Evolutionary conservation across 2,888 invertebrate species (phyloP), one percentile per base, ranked within the genome.

Genomic region (Buathra laborator): DNA sequence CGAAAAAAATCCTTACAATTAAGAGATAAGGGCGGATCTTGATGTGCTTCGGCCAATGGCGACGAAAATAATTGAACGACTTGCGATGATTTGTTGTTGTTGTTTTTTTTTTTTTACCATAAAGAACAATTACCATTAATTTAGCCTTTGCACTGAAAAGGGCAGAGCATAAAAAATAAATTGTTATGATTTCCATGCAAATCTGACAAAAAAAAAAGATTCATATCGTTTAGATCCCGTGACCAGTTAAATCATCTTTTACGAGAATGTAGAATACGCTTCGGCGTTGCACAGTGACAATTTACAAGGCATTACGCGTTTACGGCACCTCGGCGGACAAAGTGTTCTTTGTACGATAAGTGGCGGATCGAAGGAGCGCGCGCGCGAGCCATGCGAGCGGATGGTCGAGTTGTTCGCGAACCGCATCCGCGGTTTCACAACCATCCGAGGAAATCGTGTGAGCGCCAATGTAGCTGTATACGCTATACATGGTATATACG

Each of bases 281-380:
- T 44, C 78, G 64, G 29, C 70, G 37, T 66, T 79, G 76, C 53
- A 75, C 77, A 74, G 53, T 79, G 85, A 81, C 86, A 88, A 90
- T 90, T 89, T 89, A 88, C 89, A 89, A 88, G 89, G 83, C 87
- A 88, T 90, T 86, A 89, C 86, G n/a, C 14, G 90, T 90, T 91
- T 91, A 89, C 84, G 87, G 74, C 78, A n/a, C 66, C 46, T 72
- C 67, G 83, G 74, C 37, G 86, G 87, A 91, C 89, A 90, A 89
- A 88, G 89, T 87, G 86, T 89, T 90, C 87, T 89, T 91, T 90
- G 86, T 85, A 84, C 84, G 88, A 90, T 90, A 90, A 90, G 89
- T 89, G 87, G 84, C 76, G 87, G 87, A 81, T 83, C 75, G 64
- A 51, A 76, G 67, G 29, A 37, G 51, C 24, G 12, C 29, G 16